phyloP scores from a whole-genome alignment of 2,888 invertebrate species.

The Lathronympha strigana region DNA sequence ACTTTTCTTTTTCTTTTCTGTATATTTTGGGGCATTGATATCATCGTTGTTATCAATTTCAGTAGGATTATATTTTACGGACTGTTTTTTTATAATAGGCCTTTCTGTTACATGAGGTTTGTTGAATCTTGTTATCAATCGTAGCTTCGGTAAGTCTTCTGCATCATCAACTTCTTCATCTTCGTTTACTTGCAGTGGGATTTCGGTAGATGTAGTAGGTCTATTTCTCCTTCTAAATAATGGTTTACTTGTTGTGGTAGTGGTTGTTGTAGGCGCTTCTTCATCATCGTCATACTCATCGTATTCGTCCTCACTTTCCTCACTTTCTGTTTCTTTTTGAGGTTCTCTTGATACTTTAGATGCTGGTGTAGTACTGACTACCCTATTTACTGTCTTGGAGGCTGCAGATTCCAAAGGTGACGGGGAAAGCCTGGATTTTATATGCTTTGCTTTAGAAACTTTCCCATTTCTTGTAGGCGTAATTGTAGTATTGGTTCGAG shows the following conservation, averaged over 20 bases:
- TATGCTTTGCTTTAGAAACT: not conserved
- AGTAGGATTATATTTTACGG: constrained; percentile 31
- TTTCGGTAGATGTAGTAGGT: constrained; percentile 55
- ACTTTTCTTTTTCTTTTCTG: constrained; percentile 74
- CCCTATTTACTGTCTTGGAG: constrained; percentile 46
- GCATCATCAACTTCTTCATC: constrained; percentile 45
- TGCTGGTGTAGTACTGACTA: constrained; percentile 40
- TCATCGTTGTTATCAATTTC: constrained; percentile 45
- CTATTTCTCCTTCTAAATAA: constrained; percentile 53
- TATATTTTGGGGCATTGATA: constrained; percentile 58
- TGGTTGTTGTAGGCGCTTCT: constrained; percentile 47
- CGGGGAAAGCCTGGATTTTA: not conserved
- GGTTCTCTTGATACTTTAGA: constrained; percentile 7
- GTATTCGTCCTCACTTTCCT: constrained; percentile 62
- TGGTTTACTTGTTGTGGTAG: constrained; percentile 62
- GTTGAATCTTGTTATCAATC: constrained; percentile 67
- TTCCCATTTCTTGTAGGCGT: constrained; percentile 38
- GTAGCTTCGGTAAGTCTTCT: constrained; percentile 57
- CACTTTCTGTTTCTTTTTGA: constrained; percentile 47
- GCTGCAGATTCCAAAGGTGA: constrained; percentile 49
- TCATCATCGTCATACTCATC: constrained; percentile 53
- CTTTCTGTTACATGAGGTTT: constrained; percentile 53
- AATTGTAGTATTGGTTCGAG: constrained; percentile 48
- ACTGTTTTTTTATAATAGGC: constrained; percentile 42
- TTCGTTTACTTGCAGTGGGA: constrained; percentile 41